phyloP scores from a whole-genome alignment of 30 jellyfish, hydroid and myxozoan genomes.

The Turritopsis rubra region DNA sequence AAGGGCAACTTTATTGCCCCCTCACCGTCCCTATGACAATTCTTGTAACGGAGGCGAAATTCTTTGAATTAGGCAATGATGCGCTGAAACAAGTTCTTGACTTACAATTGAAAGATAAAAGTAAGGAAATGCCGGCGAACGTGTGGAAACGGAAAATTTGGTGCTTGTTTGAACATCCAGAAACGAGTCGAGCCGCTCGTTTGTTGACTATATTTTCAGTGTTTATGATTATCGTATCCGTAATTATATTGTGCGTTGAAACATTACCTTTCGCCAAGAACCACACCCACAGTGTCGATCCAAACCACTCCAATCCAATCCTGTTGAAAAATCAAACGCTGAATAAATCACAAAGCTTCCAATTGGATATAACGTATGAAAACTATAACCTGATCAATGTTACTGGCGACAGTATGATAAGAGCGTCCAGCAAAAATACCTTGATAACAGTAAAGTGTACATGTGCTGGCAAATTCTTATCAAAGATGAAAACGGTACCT shows the following conservation, averaged over 20 bases:
- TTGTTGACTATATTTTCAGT: conserved; percentile 72
- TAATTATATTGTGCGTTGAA: conserved; percentile 73
- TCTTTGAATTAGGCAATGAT: conserved; percentile 79
- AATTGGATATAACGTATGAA: background rate
- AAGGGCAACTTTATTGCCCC: conserved; percentile 90
- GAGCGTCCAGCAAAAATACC: background rate
- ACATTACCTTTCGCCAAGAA: conserved; percentile 58
- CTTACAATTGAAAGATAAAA: conserved; percentile 30
- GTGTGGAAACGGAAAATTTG: conserved; percentile 63
- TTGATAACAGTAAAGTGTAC: background rate
- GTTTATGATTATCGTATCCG: conserved; percentile 52
- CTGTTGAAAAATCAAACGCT: background rate
- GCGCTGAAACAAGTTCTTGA: conserved; percentile 81
- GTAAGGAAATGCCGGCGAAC: conserved; percentile 60
- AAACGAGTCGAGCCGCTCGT: conserved; percentile 81
- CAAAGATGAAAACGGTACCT: background rate
- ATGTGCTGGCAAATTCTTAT: background rate
- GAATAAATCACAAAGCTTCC: background rate
- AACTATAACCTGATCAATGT: background rate
- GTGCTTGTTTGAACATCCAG: conserved; percentile 88
- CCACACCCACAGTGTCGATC: background rate
- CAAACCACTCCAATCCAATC: background rate
- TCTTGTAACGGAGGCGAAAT: conserved; percentile 77
- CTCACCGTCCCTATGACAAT: conserved; percentile 83
- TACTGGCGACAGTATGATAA: background rate